These are phyloP conservation scores for Astur gentilis DNA, from an alignment of 2,113 vertebrate genomes.

Conservation along the genomic window DNA sequence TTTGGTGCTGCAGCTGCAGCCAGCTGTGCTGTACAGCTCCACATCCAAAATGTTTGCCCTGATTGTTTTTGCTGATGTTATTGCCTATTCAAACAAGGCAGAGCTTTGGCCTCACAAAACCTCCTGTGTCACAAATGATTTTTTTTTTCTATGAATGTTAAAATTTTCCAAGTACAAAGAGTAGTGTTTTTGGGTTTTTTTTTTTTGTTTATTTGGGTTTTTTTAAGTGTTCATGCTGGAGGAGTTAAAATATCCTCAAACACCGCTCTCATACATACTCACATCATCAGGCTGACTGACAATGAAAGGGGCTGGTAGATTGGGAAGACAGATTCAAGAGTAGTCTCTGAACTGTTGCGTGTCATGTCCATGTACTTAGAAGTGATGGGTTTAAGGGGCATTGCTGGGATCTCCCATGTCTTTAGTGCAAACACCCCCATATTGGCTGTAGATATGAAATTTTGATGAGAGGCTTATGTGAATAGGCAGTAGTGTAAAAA, in stretches of 20 bases:
- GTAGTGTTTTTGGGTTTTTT: not conserved
- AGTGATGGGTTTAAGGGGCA: not conserved
- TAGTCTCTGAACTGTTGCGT: accelerated
- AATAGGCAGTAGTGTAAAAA: not conserved
- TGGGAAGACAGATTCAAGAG: not conserved
- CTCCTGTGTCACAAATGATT: not conserved
- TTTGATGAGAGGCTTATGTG: not conserved
- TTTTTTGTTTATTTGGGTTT: not conserved
- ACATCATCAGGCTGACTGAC: not conserved
- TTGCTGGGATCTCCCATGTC: not conserved
- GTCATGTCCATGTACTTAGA: not conserved
- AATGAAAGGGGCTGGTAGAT: not conserved
- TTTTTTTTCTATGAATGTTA: not conserved
- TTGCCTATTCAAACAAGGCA: not conserved
- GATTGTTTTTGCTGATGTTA: not conserved
- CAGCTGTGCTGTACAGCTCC: not conserved
- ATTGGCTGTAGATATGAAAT: not conserved
- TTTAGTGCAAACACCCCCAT: not conserved
- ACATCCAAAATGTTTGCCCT: not conserved
- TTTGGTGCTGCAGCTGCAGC: slow-evolving; percentile 2
- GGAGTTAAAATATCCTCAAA: not conserved
- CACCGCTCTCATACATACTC: not conserved
- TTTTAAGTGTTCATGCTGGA: not conserved
- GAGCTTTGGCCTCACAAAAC: not conserved
- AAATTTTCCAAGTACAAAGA: not conserved